Base-by-base conservation (phyloP, 2,113 vertebrate genomes). In the Nanorana parkeri region DNA sequence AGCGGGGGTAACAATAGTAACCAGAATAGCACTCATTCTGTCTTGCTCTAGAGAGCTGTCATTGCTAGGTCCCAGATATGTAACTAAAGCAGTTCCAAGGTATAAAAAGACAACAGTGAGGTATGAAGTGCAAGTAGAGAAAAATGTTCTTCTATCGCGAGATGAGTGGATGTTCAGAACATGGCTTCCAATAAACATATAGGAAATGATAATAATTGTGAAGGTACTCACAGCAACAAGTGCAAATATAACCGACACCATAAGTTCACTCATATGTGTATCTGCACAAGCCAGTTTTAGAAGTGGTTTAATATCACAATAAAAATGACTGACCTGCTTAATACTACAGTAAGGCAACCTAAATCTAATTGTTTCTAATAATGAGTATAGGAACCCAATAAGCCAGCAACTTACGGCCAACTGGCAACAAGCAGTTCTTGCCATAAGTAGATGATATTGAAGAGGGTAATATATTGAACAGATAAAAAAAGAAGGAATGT, bases 381-480 rank as follows among this genome's bases (percentile, higher is more conserved):
- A n/a, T n/a, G n/a, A n/a, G n/a, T n/a, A n/a, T n/a, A n/a, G n/a
- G n/a, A n/a, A n/a, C n/a, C n/a, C n/a, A n/a, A n/a, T n/a, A n/a
- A n/a, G n/a, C n/a, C n/a, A n/a, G n/a, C n/a, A n/a, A n/a, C n/a
- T n/a, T n/a, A n/a, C n/a, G 65, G 84, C 64, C 76, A 87, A 71
- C 77, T 81, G 78, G 51, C 84, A 13, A 20, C 87, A 85, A 5
- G 80, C n/a, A 4, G 24, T 16, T 52, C 56, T 81, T 6, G 85
- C 84, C 73, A 89, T 21, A 15, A 85, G 60, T 21, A 87, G 52
- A 0, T 82, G 19, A 58, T 89, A 88, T 21, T 36, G 78, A 61
- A 88, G 75, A 0, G 88, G 88, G 20, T 66, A 84, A 75, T n/a
- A n/a, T 55, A 16, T 28, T 55, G n/a, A 73, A 81, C 4, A 81